Conservation (phyloP, 2,888 invertebrate genomes). For the Drosophila suboccidentalis region DNA sequence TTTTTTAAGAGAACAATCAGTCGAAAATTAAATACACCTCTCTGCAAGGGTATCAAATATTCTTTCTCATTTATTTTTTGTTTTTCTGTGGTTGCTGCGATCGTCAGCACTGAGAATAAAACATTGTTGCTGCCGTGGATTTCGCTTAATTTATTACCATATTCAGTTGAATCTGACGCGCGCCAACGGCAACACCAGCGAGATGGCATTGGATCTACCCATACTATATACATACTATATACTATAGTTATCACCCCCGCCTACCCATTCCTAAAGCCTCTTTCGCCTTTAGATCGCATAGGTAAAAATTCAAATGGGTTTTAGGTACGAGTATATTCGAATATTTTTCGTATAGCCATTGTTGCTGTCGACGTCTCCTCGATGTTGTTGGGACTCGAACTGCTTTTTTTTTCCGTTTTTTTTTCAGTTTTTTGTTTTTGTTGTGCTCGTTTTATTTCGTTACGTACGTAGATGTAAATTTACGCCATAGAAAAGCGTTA, state of each 20-base stretch:
- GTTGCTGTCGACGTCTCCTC: constrained; percentile 75
- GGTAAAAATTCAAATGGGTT: constrained; percentile 66
- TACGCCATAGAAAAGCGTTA: constrained; percentile 85
- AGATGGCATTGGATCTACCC: constrained; percentile 58
- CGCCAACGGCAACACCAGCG: constrained; percentile 70
- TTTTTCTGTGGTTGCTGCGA: constrained; percentile 24
- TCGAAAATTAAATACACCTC: no score
- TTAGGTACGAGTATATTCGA: constrained; percentile 33
- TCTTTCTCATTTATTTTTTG: neutral
- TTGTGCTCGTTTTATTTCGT: constrained; percentile 68
- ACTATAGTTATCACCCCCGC: neutral
- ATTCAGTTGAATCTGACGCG: constrained; percentile 78
- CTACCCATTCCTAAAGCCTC: neutral
- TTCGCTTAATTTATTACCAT: constrained; percentile 83
- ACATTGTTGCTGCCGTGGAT: constrained; percentile 48
- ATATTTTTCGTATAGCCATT: constrained; percentile 54
- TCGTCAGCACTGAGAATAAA: constrained; percentile 22
- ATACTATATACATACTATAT: constrained; percentile 34
- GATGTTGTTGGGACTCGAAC: constrained; percentile 64
- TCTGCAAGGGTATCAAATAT: neutral
- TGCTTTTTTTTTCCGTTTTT: constrained; percentile 50
- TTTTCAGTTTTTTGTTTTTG: constrained; percentile 28
- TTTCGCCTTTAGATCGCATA: constrained; percentile 17
- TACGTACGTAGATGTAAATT: constrained; percentile 83
- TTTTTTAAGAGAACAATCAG: no score